Evolutionary conservation across 1,140 invertebrate species (phyloP).

Genomic region (Magallana ariakensis): DNA sequence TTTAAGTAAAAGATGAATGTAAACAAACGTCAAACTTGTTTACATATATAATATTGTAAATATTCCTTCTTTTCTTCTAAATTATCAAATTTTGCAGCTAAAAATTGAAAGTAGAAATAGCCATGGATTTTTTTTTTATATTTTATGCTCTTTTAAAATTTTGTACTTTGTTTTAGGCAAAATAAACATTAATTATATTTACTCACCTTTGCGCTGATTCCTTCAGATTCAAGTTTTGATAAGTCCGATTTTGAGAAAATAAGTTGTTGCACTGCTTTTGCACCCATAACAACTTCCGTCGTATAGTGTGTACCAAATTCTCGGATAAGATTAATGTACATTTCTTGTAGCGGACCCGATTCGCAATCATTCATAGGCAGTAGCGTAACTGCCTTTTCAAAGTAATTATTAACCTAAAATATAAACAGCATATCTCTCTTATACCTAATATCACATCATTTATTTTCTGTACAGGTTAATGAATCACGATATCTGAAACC

Average conservation of each 20-base stretch:
- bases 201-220: conserved; percentile 40
- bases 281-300: conserved; percentile 49
- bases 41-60: too few species aligned
- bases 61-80: too few species aligned
- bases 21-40: background rate
- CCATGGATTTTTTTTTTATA: too few species aligned
- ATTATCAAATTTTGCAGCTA: too few species aligned
- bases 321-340: conserved; percentile 33
- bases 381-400: conserved; percentile 40
- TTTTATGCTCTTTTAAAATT: too few species aligned
- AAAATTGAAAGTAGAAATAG: too few species aligned
- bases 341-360: background rate
- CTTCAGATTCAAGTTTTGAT: conserved; percentile 39
- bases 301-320: conserved; percentile 51
- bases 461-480: too few species aligned
- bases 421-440: too few species aligned
- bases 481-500: too few species aligned
- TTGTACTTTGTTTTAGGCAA: too few species aligned
- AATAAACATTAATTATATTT: too few species aligned
- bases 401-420: conserved; percentile 42
- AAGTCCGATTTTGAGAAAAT: conserved; percentile 41
- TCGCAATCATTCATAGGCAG: conserved; percentile 42
- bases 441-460: too few species aligned
- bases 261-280: conserved; percentile 43
- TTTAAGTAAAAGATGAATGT: background rate